Evolutionary conservation across 2,113 vertebrate genomes (phyloP).

Genomic region (Pterocles orientalis): DNA sequence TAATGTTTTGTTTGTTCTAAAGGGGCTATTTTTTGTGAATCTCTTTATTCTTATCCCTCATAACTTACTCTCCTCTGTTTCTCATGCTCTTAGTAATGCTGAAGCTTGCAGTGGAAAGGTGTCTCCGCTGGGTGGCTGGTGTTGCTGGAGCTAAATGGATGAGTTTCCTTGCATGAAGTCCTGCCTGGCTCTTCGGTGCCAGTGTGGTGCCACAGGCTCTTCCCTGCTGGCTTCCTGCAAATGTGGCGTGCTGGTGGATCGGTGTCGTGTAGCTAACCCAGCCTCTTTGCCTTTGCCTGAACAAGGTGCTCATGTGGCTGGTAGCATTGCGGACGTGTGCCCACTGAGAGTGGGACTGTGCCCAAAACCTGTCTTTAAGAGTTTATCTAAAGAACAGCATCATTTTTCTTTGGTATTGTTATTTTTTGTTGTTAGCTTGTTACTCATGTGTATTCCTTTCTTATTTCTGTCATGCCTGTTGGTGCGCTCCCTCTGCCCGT

Average conservation of each 20-base stretch:
- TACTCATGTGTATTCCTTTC: background rate
- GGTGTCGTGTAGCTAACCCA: fast-evolving
- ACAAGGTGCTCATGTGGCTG: background rate
- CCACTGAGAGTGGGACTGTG: fast-evolving
- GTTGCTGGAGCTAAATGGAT: background rate
- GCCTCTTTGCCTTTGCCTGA: background rate
- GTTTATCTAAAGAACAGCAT: background rate
- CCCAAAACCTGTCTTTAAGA: background rate
- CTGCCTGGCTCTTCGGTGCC: background rate
- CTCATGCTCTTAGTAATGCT: background rate
- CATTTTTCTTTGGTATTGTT: background rate
- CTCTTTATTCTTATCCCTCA: background rate
- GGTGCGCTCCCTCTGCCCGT: fast-evolving
- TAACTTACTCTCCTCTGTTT: background rate
- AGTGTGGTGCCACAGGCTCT: background rate
- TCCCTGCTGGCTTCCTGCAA: background rate
- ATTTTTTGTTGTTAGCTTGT: background rate
- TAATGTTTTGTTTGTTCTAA: background rate
- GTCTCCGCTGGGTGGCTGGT: background rate
- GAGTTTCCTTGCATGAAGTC: background rate
- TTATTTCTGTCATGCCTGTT: fast-evolving
- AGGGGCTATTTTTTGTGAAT: background rate
- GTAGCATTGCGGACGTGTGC: fast-evolving
- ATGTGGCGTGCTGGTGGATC: fast-evolving
- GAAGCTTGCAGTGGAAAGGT: background rate